phyloP scores from a whole-genome alignment of 2,888 invertebrate species.

The Tenthredo scrophulariae region DNA sequence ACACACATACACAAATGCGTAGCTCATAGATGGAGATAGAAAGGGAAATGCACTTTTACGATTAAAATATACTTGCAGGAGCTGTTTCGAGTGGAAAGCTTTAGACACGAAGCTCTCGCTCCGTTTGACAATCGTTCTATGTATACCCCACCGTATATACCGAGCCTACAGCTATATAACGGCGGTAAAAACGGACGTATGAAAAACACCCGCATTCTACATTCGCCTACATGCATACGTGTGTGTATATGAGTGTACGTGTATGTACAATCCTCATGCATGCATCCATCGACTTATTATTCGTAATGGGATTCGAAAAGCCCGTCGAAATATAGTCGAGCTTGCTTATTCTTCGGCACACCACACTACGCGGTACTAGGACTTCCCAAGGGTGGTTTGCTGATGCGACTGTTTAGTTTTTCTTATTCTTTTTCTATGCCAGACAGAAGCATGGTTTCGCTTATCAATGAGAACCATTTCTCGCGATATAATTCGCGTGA shows the following conservation, averaged over 20 bases:
- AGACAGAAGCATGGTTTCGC: neutral
- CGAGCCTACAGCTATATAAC: neutral
- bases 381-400: slow-evolving; percentile 31
- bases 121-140: slow-evolving; percentile 27
- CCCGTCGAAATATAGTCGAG: slow-evolving; percentile 25
- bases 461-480: neutral
- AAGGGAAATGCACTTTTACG: slow-evolving; percentile 72
- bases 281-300: slow-evolving; percentile 34
- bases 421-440: neutral
- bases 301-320: slow-evolving; percentile 41
- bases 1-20: neutral
- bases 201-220: neutral
- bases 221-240: neutral
- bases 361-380: slow-evolving; percentile 9
- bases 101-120: neutral
- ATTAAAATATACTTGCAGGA: slow-evolving; percentile 68
- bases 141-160: neutral
- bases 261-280: neutral
- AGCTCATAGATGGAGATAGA: slow-evolving; percentile 58
- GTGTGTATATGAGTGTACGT: too few relatives aligned
- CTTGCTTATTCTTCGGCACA: neutral
- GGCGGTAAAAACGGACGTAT: slow-evolving; percentile 8
- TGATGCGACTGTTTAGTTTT: slow-evolving; percentile 4
- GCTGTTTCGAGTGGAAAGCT: slow-evolving; percentile 21
- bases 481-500: neutral